A percentile compares a stretch with the other conserved stretches of the same genome.
Evolutionary conservation across 2,888 invertebrate species (phyloP).

Genomic region (Tetranychus truncatus): DNA sequence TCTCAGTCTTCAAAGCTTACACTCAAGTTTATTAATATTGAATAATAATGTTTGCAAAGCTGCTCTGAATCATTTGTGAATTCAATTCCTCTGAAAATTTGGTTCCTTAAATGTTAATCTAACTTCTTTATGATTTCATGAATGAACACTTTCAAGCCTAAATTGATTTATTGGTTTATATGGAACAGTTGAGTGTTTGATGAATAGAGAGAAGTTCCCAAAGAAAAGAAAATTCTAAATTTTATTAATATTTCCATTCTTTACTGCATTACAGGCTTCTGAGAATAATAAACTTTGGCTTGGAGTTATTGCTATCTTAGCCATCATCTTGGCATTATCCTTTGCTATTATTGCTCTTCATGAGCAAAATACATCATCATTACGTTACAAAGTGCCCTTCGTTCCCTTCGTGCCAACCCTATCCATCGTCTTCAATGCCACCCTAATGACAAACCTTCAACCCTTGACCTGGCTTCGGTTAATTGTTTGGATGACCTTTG

Average conservation of each 20-base stretch:
- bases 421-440: slow-evolving; percentile 26
- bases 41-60: too few species aligned
- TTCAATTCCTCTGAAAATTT: too few species aligned
- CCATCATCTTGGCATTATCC: slow-evolving; percentile 11
- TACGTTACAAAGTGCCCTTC: slow-evolving; percentile 23
- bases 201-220: too few species aligned
- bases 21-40: too few species aligned
- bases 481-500: slow-evolving; percentile 29
- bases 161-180: too few species aligned
- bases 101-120: too few species aligned
- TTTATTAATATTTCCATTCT: not conserved
- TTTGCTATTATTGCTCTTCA: slow-evolving; percentile 15
- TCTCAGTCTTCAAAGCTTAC: too few species aligned
- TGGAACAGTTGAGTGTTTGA: too few species aligned
- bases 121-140: too few species aligned
- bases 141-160: too few species aligned
- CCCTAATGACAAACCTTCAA: slow-evolving; percentile 27
- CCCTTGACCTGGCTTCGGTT: slow-evolving; percentile 27
- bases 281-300: slow-evolving; percentile 29
- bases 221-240: not conserved
- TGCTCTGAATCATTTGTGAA: too few species aligned
- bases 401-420: slow-evolving; percentile 27
- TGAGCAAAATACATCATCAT: slow-evolving; percentile 9
- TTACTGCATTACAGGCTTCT: slow-evolving; percentile 29
- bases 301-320: slow-evolving; percentile 6